Evolutionary conservation across 2,113 vertebrate species (phyloP), one percentile per base, ranked within the genome.

Genomic region (Myiozetetes cayanensis): DNA sequence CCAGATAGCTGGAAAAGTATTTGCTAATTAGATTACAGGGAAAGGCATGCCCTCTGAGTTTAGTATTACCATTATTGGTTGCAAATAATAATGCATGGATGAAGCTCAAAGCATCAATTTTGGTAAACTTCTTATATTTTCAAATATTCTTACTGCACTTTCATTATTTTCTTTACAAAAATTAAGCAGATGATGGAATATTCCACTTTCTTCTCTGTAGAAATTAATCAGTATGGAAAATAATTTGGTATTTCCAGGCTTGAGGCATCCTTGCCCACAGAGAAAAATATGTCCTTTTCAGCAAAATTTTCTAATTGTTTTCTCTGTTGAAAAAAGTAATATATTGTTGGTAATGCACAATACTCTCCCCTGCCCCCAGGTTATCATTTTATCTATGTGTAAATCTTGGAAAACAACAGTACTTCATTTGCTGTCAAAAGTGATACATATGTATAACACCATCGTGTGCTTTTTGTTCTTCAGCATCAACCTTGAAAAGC

Each of bases 381-480:
- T 77, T 89, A 61, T 72, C 11, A 56, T 81, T 95, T 92, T 85
- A 68, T 81, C 77, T 82, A 6, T 52, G 35, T 39, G 14, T 85
- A 92, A 59, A 72, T 93, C 73, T 82, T 87, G 77, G 56, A 89
- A 90, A 91, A 87, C 39, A 30, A 24, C 37, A 78, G 16, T 89
- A 94, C 85, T 92, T 92, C 86, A 93, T 94, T 92, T 94, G 30
- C 80, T 94, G 77, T 92, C 89, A 94, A 31, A 92, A 93, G 18
- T 70, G 27, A 84, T 77, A 33, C 79, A 75, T 93, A 79, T 66
- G 44, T 85, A 56, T 92, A 84, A 67, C 67, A 78, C 5, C 19
- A 6, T 43, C 8, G 5, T 88, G 61, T 67, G 23, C 16, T 77
- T 97, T 94, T 73, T 92, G 43, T 76, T 83, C 49, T 67, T 92